A percentile compares a stretch with the other conserved stretches of the same genome.
phyloP scores from a whole-genome alignment of 1,140 invertebrate genomes.

The Brachystomella parvula region DNA sequence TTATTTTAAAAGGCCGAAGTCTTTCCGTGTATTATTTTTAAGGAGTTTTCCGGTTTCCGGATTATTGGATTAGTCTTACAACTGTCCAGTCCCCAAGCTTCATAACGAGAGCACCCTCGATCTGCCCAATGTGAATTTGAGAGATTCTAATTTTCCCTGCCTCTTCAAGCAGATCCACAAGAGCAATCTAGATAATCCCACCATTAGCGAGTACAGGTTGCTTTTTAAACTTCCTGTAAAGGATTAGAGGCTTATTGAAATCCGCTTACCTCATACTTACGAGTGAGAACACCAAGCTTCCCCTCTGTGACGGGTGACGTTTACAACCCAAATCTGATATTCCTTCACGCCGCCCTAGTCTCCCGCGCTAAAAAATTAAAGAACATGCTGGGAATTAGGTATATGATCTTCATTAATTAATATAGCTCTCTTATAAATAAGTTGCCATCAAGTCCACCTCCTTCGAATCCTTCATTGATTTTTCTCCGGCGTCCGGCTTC shows the following conservation, averaged over 20 bases:
- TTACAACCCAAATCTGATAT: slow-evolving; percentile 56
- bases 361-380: slow-evolving; percentile 3
- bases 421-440: slow-evolving; percentile 56
- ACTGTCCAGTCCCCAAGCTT: slow-evolving; percentile 70
- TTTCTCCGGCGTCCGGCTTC: slow-evolving; percentile 52
- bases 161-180: slow-evolving; percentile 69
- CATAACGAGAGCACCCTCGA: slow-evolving; percentile 82
- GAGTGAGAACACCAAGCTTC: slow-evolving; percentile 67
- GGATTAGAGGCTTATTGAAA: neutral
- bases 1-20: no score
- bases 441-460: slow-evolving; percentile 57
- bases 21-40: no score
- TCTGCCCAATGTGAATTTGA: slow-evolving; percentile 54
- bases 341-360: slow-evolving; percentile 45
- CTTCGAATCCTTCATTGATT: slow-evolving; percentile 51
- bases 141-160: slow-evolving; percentile 66
- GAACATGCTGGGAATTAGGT: no score
- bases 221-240: no score
- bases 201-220: no score
- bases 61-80: no score
- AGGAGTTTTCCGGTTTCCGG: no score
- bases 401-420: no score
- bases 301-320: slow-evolving; percentile 59
- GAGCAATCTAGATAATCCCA: slow-evolving; percentile 43
- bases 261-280: slow-evolving; percentile 41